phyloP scores from a whole-genome alignment of 2,888 invertebrate species.

The Heliothis peltigera region DNA sequence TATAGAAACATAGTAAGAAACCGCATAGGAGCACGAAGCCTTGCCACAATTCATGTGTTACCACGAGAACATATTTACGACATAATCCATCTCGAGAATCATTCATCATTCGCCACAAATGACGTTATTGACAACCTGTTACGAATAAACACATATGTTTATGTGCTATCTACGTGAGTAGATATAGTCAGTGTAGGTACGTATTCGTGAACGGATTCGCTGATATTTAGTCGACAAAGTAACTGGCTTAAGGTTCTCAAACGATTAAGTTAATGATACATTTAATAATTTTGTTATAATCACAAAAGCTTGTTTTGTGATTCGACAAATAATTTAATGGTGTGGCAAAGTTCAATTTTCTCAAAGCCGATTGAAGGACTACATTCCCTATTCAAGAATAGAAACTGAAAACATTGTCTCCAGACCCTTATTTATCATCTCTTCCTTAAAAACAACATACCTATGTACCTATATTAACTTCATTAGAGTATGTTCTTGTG shows the following conservation, averaged over 20 bases:
- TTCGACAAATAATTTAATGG: not conserved
- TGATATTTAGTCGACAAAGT: not conserved
- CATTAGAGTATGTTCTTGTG: too few species aligned
- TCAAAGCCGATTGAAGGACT: slow-evolving; percentile 8
- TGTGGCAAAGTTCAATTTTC: slow-evolving; percentile 19
- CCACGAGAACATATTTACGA: slow-evolving; percentile 27
- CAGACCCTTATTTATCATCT: slow-evolving; percentile 22
- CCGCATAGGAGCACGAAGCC: too few species aligned
- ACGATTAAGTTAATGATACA: slow-evolving; percentile 19
- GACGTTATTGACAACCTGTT: slow-evolving; percentile 43
- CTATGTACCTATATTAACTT: not conserved
- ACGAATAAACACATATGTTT: slow-evolving; percentile 32
- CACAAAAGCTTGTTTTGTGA: slow-evolving; percentile 25
- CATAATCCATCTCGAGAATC: slow-evolving; percentile 25
- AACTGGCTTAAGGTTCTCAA: slow-evolving; percentile 7
- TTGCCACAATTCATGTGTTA: slow-evolving; percentile 15
- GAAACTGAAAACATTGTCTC: not conserved
- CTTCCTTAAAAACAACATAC: slow-evolving; percentile 15
- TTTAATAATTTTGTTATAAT: slow-evolving; percentile 4
- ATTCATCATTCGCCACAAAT: slow-evolving; percentile 52
- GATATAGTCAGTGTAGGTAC: too few species aligned
- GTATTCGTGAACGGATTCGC: slow-evolving; percentile 5
- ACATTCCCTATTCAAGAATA: slow-evolving; percentile 12
- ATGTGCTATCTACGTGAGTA: not conserved
- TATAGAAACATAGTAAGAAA: too few species aligned